A percentile compares a stretch with the other conserved stretches of the same genome.
These are phyloP conservation scores for Anastatus disparis DNA, from an alignment of 1,140 invertebrate species.

Conservation along the genomic window DNA sequence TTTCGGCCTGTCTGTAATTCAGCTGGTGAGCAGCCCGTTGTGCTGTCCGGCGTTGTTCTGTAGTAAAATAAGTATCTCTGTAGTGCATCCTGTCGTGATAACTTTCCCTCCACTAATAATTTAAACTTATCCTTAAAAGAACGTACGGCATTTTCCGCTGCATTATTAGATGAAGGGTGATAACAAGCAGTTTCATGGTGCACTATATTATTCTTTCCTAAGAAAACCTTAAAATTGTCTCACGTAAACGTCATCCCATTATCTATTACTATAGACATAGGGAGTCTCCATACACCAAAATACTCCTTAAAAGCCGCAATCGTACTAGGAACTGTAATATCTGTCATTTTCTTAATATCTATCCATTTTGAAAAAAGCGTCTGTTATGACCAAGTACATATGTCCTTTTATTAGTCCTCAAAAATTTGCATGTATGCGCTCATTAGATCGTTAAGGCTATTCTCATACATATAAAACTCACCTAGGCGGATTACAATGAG, in stretches of 20 bases:
- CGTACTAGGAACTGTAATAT: too few species aligned
- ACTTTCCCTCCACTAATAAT: neutral
- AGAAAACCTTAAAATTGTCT: slow-evolving; percentile 32
- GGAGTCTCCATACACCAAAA: too few species aligned
- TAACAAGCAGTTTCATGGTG: too few species aligned
- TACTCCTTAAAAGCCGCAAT: slow-evolving; percentile 42
- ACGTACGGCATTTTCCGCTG: slow-evolving; percentile 39
- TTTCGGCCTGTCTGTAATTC: too few species aligned
- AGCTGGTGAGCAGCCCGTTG: slow-evolving; percentile 20
- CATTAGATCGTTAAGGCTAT: slow-evolving; percentile 48
- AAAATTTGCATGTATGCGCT: slow-evolving; percentile 51
- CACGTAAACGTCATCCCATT: slow-evolving; percentile 42
- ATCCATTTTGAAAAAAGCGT: slow-evolving; percentile 45
- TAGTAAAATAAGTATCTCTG: slow-evolving; percentile 20
- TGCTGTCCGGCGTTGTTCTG: slow-evolving; percentile 23
- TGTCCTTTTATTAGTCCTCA: slow-evolving; percentile 15
- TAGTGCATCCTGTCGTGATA: slow-evolving; percentile 9
- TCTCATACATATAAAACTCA: slow-evolving; percentile 49
- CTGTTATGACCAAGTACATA: too few species aligned
- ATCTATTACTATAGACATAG: slow-evolving; percentile 38
- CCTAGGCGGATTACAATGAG: slow-evolving; percentile 41
- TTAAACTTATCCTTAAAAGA: slow-evolving; percentile 34
- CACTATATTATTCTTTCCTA: slow-evolving; percentile 1
- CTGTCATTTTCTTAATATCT: slow-evolving; percentile 44
- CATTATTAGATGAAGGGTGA: slow-evolving; percentile 41